A percentile compares a stretch with the other conserved stretches of the same genome.
phyloP scores from a whole-genome alignment of 2,888 invertebrate genomes.

The Dioctria linearis region DNA sequence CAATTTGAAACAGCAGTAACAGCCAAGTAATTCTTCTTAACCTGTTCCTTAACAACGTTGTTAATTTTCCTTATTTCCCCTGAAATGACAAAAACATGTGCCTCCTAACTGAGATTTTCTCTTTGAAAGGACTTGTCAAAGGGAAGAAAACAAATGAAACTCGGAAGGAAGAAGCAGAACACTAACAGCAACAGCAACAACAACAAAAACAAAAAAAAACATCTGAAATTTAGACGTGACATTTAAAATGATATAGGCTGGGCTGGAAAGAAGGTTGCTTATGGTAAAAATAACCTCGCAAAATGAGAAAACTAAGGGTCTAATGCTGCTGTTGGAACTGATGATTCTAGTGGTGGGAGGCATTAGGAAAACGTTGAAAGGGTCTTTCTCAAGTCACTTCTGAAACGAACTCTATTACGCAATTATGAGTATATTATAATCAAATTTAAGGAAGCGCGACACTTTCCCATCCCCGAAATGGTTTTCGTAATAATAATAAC shows the following conservation, averaged over 20 bases:
- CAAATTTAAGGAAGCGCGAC: conserved; percentile 43
- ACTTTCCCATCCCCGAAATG: conserved; percentile 17
- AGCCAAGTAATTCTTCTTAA: conserved; percentile 9
- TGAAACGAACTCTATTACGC: conserved; percentile 39
- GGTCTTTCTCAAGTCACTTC: not conserved
- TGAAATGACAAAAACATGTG: conserved; percentile 38
- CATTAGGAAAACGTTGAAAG: too few species aligned
- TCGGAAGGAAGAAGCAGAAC: not conserved
- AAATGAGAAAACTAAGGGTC: not conserved
- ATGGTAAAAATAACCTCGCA: conserved; percentile 1
- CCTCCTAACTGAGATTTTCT: conserved; percentile 33
- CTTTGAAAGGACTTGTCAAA: conserved; percentile 33
- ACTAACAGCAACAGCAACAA: too few species aligned
- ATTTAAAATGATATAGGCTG: conserved; percentile 32
- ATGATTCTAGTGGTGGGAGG: not conserved
- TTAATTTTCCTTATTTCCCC: conserved; percentile 37
- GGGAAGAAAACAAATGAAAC: conserved; percentile 36
- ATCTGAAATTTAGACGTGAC: conserved; percentile 41
- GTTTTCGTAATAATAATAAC: conserved; percentile 37
- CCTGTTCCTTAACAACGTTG: conserved; percentile 24
- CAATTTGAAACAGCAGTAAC: not conserved
- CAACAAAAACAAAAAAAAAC: not conserved
- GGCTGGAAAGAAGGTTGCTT: not conserved
- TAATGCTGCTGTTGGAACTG: not conserved
- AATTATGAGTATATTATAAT: conserved; percentile 54